Base-by-base conservation (phyloP, 2,888 invertebrate genomes). In the Thera obeliscata region DNA sequence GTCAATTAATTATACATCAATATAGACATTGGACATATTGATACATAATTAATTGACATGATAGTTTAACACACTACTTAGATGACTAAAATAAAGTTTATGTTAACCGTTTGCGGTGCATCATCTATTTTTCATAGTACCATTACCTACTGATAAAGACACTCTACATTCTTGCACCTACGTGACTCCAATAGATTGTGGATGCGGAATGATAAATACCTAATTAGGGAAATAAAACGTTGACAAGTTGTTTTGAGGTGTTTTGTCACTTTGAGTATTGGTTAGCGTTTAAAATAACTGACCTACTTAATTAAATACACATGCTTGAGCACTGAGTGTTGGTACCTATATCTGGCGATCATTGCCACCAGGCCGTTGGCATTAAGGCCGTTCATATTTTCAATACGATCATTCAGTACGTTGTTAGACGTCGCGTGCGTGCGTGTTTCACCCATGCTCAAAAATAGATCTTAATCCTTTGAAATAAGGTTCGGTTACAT, bases 351-450 rank as follows among this genome's bases (percentile, higher is more conserved):
- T 81, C 74, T 77, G 80, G 82, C 81, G 82, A 85, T 84, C 84
- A 82, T 82, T 84, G 80, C 86, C 84, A 84, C 83, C 82, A 83
- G 84, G 84, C 79, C 84, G 82, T 83, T 86, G 86, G 84, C 86
- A 83, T 50, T 84, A 81, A 81, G 79, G 81, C 76, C 80, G 80
- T 76, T 74, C 79, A 74, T 80, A 82, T 85, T 85, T 85, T 81
- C 81, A 81, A 82, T 81, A 78, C 74, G 75, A 81, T 79, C 81
- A 80, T 75, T 78, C 81, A 83, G 83, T 84, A 81, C 79, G 76
- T 81, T 80, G 75, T 75, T 77, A 83, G 85, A 81, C 87, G 81
- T 86, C 87, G 90, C 88, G 87, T 89, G 91, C 83, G 85, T 83
- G 81, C 81, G 84, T 82, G 79, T 82, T 76, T 84, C 22, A 22